Conservation (phyloP, 1,140 invertebrate species). For the Nasonia vitripennis region DNA sequence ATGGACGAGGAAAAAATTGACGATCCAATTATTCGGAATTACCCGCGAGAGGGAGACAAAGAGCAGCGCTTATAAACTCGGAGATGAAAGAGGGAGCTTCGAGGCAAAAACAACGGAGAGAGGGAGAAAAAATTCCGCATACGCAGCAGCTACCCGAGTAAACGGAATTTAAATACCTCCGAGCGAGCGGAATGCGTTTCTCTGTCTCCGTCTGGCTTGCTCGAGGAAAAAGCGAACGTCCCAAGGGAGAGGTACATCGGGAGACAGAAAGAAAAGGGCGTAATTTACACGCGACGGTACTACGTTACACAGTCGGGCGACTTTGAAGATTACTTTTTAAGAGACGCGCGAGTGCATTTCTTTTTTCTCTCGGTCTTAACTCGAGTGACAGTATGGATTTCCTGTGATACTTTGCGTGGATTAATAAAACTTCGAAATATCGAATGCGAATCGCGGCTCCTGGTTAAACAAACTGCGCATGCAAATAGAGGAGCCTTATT, state of each 20-base stretch:
- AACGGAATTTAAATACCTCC: conserved; percentile 62
- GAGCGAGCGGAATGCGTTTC: conserved; percentile 31
- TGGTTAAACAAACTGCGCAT: not conserved
- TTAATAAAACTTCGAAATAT: not conserved
- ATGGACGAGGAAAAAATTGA: not conserved
- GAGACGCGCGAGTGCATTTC: not conserved
- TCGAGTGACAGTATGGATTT: not conserved
- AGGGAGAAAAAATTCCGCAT: not conserved
- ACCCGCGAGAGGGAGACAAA: not conserved
- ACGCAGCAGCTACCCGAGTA: conserved; percentile 47
- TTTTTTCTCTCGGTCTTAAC: not conserved
- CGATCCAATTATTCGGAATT: not conserved
- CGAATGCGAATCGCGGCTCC: not conserved
- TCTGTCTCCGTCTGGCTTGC: not conserved
- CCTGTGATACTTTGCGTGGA: not conserved
- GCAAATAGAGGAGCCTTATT: conserved; percentile 3
- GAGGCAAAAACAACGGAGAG: not conserved
- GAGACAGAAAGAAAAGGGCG: conserved; percentile 51
- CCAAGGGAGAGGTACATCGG: conserved; percentile 57
- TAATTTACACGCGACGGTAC: conserved; percentile 58
- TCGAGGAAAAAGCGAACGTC: conserved; percentile 56
- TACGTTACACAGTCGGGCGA: conserved; percentile 53
- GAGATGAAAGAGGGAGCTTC: not conserved
- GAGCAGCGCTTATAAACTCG: not conserved
- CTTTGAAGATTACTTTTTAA: conserved; percentile 59